Percentiles rank a stretch among this genome's conserved stretches.
Conservation (phyloP, 2,888 invertebrate species). For the Strigamia transsilvanica region DNA sequence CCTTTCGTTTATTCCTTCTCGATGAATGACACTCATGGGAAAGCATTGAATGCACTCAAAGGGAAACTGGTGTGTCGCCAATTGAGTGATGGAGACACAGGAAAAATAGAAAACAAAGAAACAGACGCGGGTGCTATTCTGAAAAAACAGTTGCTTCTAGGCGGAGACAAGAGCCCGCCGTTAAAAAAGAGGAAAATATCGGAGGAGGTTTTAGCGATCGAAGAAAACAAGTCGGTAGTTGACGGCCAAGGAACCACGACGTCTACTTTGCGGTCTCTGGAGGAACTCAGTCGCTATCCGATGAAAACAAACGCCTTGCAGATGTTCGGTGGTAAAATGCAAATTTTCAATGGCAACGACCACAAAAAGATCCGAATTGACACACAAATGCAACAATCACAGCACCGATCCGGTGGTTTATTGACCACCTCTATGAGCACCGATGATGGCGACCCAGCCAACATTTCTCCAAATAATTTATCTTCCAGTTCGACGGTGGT, state of each 20-base stretch:
- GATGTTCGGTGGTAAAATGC: conserved; percentile 81
- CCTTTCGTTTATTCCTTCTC: background rate
- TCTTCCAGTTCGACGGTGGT: conserved; percentile 68
- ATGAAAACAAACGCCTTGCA: conserved; percentile 64
- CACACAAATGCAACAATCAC: conserved; percentile 59
- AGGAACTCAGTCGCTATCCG: conserved; percentile 55
- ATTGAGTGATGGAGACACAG: background rate
- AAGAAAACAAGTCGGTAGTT: background rate
- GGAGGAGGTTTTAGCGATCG: conserved; percentile 54
- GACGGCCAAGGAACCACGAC: background rate
- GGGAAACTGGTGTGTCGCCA: conserved; percentile 59
- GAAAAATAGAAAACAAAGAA: background rate
- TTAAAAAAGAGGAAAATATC: conserved; percentile 59
- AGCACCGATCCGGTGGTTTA: background rate
- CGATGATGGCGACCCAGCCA: background rate
- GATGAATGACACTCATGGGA: conserved; percentile 34
- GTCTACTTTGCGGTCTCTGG: conserved; percentile 55
- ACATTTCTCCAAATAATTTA: background rate
- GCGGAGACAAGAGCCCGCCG: conserved; percentile 57
- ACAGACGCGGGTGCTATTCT: conserved; percentile 57
- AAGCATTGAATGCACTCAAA: conserved; percentile 59
- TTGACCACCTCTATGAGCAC: background rate
- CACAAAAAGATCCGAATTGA: conserved; percentile 76
- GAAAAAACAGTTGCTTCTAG: conserved; percentile 61
- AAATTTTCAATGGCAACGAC: conserved; percentile 75